Base-by-base conservation (phyloP, 2,888 invertebrate genomes). In the Leucophenga montana region DNA sequence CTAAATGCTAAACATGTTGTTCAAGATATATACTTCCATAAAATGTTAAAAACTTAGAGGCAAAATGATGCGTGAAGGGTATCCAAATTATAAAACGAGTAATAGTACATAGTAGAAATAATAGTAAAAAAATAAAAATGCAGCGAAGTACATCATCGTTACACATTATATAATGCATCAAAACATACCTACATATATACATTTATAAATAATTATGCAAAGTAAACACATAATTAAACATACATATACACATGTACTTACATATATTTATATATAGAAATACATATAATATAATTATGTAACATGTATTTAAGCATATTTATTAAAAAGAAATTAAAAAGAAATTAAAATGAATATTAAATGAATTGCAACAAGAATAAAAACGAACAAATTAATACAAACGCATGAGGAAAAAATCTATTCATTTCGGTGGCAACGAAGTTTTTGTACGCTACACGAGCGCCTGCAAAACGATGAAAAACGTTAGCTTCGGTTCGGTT, bases 281-380 rank as follows among this genome's bases (percentile, higher is more conserved):
- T 56, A 53, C 14, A 67, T 44, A 62, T 54, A 66, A 68, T 67
- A 72, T 75, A 78, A 75, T 75, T 76, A 79, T 76, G 76, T 76
- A 81, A 79, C 76, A 75, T 80, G 82, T 82, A 79, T 78, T 82
- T 82, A 82, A 82, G 77, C 76, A 79, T 81, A 80, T 70, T 70
- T 76, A 82, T 79, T 76, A 78, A 79, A 59, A 74, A 69, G 68
- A 72, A 72, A 82, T 79, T 76, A 78, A 79, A 59, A 74, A 69
- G 68, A 72, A 72, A 70, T 66, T 73, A 72, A 76, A 74, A 33
- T 53, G 14, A 22, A 50, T n/a, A 50, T 18, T 4, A 46, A 56
- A 62, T 33, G n/a, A n/a, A 70, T n/a, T 62, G 53, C 65, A 57
- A 64, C 71, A 57, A 71, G 66, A 67, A 68, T 69, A 66, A 16